Base-by-base conservation (phyloP, 1,140 invertebrate species). In the Macrocentrus cingulum region DNA sequence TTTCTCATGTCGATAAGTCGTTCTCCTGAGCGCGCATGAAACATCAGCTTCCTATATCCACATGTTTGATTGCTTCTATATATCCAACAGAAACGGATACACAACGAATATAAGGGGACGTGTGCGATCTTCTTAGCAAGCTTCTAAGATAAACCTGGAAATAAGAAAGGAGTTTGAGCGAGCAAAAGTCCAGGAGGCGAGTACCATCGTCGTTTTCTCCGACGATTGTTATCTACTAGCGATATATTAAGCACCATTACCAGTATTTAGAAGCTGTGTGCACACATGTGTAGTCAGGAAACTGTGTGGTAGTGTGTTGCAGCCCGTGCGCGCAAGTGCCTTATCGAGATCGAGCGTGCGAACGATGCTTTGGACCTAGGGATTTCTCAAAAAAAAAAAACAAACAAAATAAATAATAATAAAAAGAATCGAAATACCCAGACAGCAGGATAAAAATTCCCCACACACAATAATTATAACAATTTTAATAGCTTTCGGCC, bases 171-270 rank as follows among this genome's bases (percentile, higher is more conserved):
- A 15, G 42, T 34, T 25, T 16, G 25, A 49, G 29, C 13, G 42
- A 46, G 53, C 22, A 59, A 59, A 59, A 52, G 41, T 53, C 50
- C 50, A 34, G 22, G n/a, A 46, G 57, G 57, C 57, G 39, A 49
- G 57, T 49, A 59, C 53, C 49, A 19, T 13, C 49, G 20, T 52
- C 41, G 39, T 52, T 59, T 49, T 59, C 45, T 53, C 41, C 41
- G 57, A 52, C 49, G 57, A 59, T 59, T 59, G 57, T 59, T 59
- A 59, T 59, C 57, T 59, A 19, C 34, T 13, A 25, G 57, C 57
- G 49, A 59, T 59, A 59, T 59, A 59, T 59, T 59, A 59, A 59
- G 44, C 49, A 32, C 49, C 57, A 59, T 59, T 59, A 59, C 57
- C 49, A 59, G 57, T 59, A 59, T 59, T 59, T 59, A 59, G 57